Evolutionary conservation across 2,888 invertebrate genomes (phyloP).

Genomic region (Laspeyria flexula): DNA sequence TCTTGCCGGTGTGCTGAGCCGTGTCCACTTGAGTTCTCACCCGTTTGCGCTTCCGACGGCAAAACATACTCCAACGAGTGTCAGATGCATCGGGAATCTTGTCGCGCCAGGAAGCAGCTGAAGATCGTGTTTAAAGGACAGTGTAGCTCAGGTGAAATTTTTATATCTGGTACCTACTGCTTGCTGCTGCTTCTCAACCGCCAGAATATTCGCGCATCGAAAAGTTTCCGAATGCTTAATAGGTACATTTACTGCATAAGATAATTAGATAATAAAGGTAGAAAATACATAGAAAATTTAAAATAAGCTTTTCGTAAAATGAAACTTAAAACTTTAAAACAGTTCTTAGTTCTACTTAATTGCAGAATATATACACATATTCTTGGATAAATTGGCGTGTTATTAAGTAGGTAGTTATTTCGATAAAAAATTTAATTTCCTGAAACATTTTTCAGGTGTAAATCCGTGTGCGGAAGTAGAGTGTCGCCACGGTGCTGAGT

Average conservation of each 20-base stretch:
- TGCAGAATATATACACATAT: too few species aligned
- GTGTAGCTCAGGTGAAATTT: conserved; percentile 90
- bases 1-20: conserved; percentile 93
- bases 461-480: conserved; percentile 94
- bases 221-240: too few species aligned
- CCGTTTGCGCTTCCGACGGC: conserved; percentile 92
- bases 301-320: too few species aligned
- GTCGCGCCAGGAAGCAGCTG: conserved; percentile 90
- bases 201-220: too few species aligned
- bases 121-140: conserved; percentile 93
- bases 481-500: conserved; percentile 93
- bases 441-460: too few species aligned
- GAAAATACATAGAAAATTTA: too few species aligned
- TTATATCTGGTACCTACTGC: neutral
- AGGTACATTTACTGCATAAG: neutral
- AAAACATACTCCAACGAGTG: conserved; percentile 95
- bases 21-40: conserved; percentile 92
- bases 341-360: too few species aligned
- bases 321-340: too few species aligned
- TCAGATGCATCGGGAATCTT: conserved; percentile 92
- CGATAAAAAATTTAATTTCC: too few species aligned
- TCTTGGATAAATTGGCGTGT: too few species aligned
- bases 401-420: too few species aligned
- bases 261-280: too few species aligned
- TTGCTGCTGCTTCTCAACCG: neutral